A percentile compares a stretch with the other conserved stretches of the same genome.
Conservation (phyloP, 2,113 vertebrate genomes). For the Tichodroma muraria region DNA sequence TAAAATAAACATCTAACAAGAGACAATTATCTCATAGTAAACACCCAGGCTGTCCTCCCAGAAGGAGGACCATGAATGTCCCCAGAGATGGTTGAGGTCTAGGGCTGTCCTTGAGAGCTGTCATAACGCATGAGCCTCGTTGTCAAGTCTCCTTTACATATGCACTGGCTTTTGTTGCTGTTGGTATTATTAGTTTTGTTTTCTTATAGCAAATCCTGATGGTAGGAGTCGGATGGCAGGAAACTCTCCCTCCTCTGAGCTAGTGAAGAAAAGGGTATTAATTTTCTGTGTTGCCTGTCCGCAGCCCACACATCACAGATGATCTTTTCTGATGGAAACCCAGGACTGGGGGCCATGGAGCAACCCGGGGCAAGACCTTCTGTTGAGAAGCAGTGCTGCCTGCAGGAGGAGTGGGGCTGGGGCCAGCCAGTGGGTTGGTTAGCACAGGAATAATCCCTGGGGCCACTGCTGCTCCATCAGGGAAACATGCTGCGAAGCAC, state of each 20-base stretch:
- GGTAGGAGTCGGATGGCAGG: not conserved
- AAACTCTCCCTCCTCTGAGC: not conserved
- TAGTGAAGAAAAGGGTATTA: not conserved
- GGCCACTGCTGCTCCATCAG: not conserved
- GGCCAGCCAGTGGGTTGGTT: not conserved
- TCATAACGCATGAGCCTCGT: not conserved
- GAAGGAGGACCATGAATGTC: rapidly evolving
- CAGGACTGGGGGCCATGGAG: not conserved
- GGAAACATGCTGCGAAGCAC: not conserved
- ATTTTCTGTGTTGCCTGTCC: not conserved
- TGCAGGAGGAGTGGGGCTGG: not conserved
- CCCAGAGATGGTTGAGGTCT: not conserved
- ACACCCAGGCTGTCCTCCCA: not conserved
- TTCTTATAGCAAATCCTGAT: not conserved
- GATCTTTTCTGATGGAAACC: constrained; percentile 43
- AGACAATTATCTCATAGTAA: no score
- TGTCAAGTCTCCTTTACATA: not conserved
- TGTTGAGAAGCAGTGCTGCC: not conserved
- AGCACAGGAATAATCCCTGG: not conserved
- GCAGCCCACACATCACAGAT: not conserved
- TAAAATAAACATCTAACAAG: no score
- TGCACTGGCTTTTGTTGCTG: not conserved
- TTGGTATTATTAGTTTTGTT: not conserved
- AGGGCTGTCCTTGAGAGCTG: not conserved
- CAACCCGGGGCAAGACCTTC: not conserved